Evolutionary conservation across 2,888 invertebrate genomes (phyloP).

Genomic region (Acleris holmiana): DNA sequence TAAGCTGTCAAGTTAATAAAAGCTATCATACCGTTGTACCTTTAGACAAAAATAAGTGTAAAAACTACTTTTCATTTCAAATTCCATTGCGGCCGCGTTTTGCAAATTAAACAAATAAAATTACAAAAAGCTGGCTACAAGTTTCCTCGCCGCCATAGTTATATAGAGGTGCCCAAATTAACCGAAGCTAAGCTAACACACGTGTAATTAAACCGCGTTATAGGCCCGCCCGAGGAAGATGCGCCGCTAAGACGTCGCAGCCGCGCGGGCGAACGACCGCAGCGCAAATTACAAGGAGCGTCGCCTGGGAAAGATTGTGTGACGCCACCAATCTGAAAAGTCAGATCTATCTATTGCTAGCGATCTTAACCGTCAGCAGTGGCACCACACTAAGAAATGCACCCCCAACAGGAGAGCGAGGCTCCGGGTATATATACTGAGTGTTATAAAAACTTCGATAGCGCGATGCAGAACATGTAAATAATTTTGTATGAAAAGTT

Average conservation of each 20-base stretch:
- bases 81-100: too few relatives aligned
- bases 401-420: constrained; percentile 66
- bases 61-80: too few relatives aligned
- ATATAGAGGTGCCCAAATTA: constrained; percentile 88
- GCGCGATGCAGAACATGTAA: constrained; percentile 58
- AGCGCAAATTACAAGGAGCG: constrained; percentile 80
- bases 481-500: constrained; percentile 37
- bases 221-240: constrained; percentile 82
- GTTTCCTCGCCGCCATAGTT: constrained; percentile 84
- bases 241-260: constrained; percentile 84
- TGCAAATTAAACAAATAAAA: neutral
- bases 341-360: constrained; percentile 86
- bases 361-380: constrained; percentile 86
- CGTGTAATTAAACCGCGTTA: constrained; percentile 83
- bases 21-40: too few relatives aligned
- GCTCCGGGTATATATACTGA: constrained; percentile 53
- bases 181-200: constrained; percentile 87
- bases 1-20: too few relatives aligned
- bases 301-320: constrained; percentile 84
- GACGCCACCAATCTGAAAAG: constrained; percentile 86
- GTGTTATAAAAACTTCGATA: constrained; percentile 48
- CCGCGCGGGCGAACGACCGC: constrained; percentile 87
- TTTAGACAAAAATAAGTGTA: too few relatives aligned
- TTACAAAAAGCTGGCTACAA: constrained; percentile 80
- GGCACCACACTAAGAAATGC: constrained; percentile 88